Conservation (phyloP, 2,113 vertebrate species). For the Holacanthus passer region DNA sequence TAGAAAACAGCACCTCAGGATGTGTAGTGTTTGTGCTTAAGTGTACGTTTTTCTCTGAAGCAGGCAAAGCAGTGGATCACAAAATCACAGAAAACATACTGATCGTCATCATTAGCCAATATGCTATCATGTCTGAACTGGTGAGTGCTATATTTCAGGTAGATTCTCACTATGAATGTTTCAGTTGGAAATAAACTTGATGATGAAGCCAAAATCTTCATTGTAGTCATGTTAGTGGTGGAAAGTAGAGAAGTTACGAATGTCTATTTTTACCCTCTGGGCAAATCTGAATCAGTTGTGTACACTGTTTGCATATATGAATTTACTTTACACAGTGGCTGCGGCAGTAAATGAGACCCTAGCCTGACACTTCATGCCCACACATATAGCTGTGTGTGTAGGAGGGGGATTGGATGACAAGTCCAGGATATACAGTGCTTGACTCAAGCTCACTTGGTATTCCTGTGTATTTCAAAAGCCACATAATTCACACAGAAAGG, state of each 20-base stretch:
- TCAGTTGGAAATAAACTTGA: slow-evolving; percentile 1
- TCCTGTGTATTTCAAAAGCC: slow-evolving; percentile 61
- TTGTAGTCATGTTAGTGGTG: slow-evolving; percentile 6
- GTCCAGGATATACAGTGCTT: slow-evolving; percentile 56
- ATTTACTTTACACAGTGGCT: slow-evolving; percentile 68
- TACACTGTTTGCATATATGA: slow-evolving; percentile 66
- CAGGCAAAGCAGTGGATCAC: background rate
- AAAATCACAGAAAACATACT: slow-evolving; percentile 18
- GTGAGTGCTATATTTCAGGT: background rate
- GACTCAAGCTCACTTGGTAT: slow-evolving; percentile 55
- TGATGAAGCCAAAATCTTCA: slow-evolving; percentile 11
- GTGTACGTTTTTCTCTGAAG: background rate
- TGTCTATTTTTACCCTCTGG: slow-evolving; percentile 54
- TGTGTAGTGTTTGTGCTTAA: slow-evolving; percentile 11
- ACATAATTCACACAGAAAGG: slow-evolving; percentile 49
- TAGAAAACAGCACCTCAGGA: slow-evolving; percentile 18
- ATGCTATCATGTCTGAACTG: background rate
- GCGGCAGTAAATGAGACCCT: slow-evolving; percentile 68
- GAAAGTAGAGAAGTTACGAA: slow-evolving; percentile 8
- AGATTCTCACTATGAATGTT: background rate
- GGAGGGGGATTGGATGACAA: slow-evolving; percentile 72
- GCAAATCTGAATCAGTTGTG: slow-evolving; percentile 56
- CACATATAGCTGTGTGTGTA: slow-evolving; percentile 65
- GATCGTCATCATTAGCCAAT: background rate
- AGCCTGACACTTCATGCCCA: slow-evolving; percentile 68